phyloP scores from a whole-genome alignment of 2,113 vertebrate genomes.

The Cepphus grylle region DNA sequence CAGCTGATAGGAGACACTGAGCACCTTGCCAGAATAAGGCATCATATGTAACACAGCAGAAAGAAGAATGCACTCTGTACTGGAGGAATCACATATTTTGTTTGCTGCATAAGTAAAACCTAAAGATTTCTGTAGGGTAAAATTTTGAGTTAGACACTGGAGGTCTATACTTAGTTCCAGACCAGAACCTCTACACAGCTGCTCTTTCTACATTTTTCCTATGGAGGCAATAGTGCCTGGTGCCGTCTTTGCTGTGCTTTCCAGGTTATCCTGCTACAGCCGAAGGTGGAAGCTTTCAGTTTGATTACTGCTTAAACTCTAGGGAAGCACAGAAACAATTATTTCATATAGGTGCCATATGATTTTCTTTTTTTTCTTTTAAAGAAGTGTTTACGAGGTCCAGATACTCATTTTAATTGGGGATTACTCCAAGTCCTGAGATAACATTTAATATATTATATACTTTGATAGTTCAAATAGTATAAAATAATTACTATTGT shows the following conservation, averaged over 20 bases:
- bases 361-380: neutral
- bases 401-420: neutral
- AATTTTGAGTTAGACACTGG: neutral
- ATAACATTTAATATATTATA: neutral
- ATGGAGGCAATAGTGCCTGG: no score
- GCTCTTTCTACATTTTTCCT: neutral
- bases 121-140: neutral
- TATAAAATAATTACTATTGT: neutral
- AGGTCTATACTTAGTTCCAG: neutral
- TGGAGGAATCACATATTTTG: neutral
- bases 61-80: neutral
- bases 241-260: neutral
- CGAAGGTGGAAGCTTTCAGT: neutral
- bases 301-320: neutral
- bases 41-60: neutral
- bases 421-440: neutral
- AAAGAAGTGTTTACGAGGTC: neutral
- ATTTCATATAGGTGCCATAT: neutral
- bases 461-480: neutral
- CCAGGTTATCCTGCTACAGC: neutral
- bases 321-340: neutral
- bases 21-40: neutral
- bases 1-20: neutral
- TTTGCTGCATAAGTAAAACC: neutral
- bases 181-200: neutral